A percentile compares a stretch with the other conserved stretches of the same genome.
Conservation (phyloP, 2,797 vertebrate species). For the Pipistrellus pipistrellus region DNA sequence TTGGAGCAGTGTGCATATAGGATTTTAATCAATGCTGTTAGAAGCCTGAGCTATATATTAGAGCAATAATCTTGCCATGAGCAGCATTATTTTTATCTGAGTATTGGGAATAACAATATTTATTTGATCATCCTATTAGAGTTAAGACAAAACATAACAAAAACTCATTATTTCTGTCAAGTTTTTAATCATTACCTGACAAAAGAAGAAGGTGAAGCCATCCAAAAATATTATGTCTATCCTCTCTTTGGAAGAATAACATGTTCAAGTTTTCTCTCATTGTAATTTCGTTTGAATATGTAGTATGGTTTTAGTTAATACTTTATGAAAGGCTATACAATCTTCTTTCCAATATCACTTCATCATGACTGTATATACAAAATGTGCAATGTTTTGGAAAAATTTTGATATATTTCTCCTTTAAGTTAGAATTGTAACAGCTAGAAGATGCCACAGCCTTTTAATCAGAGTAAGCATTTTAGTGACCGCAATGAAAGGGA, state of each 20-base stretch:
- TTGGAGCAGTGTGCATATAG: background rate
- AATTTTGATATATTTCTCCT: slow-evolving; percentile 68
- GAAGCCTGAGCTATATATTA: background rate
- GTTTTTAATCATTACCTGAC: slow-evolving; percentile 79
- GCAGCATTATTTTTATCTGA: slow-evolving; percentile 63
- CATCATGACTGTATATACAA: slow-evolving; percentile 59
- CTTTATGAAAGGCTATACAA: slow-evolving; percentile 58
- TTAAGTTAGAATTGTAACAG: slow-evolving; percentile 63
- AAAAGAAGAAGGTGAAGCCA: slow-evolving; percentile 72
- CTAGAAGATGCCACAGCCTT: slow-evolving; percentile 33
- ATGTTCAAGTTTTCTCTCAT: slow-evolving; percentile 56
- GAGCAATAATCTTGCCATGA: background rate
- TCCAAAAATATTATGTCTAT: slow-evolving; percentile 73
- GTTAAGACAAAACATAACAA: slow-evolving; percentile 71
- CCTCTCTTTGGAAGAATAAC: slow-evolving; percentile 65
- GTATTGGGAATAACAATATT: slow-evolving; percentile 65
- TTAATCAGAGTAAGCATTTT: slow-evolving; percentile 75
- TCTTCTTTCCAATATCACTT: slow-evolving; percentile 49
- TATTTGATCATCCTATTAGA: slow-evolving; percentile 75
- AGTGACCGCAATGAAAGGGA: slow-evolving; percentile 33
- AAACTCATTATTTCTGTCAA: slow-evolving; percentile 75
- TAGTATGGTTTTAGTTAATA: slow-evolving; percentile 53
- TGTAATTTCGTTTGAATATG: slow-evolving; percentile 61
- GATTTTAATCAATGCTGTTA: background rate
- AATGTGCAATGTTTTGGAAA: slow-evolving; percentile 65